Percentiles rank a stretch among this genome's conserved stretches.
Evolutionary conservation across 2,888 invertebrate species (phyloP).

Genomic region (Lamproptera curius): DNA sequence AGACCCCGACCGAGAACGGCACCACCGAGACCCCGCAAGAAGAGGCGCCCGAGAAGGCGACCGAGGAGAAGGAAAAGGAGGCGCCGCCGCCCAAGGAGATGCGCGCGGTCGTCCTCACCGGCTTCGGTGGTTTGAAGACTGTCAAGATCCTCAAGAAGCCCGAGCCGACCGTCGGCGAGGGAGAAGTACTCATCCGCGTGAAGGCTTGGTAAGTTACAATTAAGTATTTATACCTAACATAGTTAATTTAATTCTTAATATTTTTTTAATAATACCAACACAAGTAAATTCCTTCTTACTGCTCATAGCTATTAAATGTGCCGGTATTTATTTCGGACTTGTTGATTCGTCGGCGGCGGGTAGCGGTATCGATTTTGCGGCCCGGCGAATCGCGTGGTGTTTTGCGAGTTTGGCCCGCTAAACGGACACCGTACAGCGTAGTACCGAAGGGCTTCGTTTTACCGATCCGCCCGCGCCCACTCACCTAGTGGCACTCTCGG

Average conservation of each 20-base stretch:
- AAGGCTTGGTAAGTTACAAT: conserved; percentile 87
- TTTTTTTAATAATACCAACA: too few species aligned
- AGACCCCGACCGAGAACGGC: conserved; percentile 76
- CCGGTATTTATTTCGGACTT: conserved; percentile 1
- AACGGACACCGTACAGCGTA: background rate
- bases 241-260: too few species aligned
- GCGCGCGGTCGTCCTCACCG: conserved; percentile 90
- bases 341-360: conserved; percentile 15
- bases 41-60: conserved; percentile 73
- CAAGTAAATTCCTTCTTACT: too few species aligned
- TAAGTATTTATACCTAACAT: too few species aligned
- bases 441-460: background rate
- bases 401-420: background rate
- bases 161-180: conserved; percentile 83
- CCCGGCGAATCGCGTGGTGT: background rate
- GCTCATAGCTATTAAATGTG: too few species aligned
- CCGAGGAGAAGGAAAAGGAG: conserved; percentile 76
- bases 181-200: conserved; percentile 89
- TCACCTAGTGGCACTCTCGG: conserved; percentile 35
- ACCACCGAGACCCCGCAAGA: conserved; percentile 68
- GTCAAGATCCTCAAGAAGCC: conserved; percentile 90
- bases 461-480: conserved; percentile 28
- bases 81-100: conserved; percentile 85
- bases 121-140: conserved; percentile 91
- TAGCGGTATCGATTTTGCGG: conserved; percentile 10